Evolutionary conservation across 2,888 invertebrate genomes (phyloP).

Genomic region (Philereme vetulata): DNA sequence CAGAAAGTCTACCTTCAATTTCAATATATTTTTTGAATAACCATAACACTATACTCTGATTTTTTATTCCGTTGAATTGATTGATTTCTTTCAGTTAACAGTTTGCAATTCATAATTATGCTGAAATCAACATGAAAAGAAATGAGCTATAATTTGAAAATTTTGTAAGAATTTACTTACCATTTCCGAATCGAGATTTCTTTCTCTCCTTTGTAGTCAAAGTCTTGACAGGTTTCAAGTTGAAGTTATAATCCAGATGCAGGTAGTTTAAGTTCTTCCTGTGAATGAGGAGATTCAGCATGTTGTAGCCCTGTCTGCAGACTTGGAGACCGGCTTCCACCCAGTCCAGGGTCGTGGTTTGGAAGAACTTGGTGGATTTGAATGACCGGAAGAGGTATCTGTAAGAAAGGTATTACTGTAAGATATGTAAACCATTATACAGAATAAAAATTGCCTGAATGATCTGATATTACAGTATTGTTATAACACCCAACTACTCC

Average conservation of each 20-base stretch:
- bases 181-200: constrained; percentile 98
- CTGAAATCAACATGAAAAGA: no score
- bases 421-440: no score
- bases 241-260: constrained; percentile 99
- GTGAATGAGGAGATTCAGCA: constrained; percentile 99
- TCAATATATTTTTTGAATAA: no score
- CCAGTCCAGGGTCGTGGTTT: constrained; percentile 99
- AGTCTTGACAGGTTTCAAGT: constrained; percentile 99
- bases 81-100: no score
- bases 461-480: no score
- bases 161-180: constrained; percentile 63
- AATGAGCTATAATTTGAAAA: no score
- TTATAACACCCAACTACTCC: no score
- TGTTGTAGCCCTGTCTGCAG: constrained; percentile 99
- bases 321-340: constrained; percentile 99
- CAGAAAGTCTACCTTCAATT: no score
- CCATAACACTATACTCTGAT: no score
- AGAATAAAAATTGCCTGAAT: no score
- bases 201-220: constrained; percentile 99
- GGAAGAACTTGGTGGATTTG: constrained; percentile 99
- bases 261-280: constrained; percentile 99
- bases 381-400: constrained; percentile 98
- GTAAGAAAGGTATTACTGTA: constrained; percentile 8
- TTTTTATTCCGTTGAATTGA: no score
- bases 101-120: no score